Percentiles rank a stretch among this genome's conserved stretches.
phyloP scores from a whole-genome alignment of 2,113 vertebrate species.

The Dromaius novaehollandiae region DNA sequence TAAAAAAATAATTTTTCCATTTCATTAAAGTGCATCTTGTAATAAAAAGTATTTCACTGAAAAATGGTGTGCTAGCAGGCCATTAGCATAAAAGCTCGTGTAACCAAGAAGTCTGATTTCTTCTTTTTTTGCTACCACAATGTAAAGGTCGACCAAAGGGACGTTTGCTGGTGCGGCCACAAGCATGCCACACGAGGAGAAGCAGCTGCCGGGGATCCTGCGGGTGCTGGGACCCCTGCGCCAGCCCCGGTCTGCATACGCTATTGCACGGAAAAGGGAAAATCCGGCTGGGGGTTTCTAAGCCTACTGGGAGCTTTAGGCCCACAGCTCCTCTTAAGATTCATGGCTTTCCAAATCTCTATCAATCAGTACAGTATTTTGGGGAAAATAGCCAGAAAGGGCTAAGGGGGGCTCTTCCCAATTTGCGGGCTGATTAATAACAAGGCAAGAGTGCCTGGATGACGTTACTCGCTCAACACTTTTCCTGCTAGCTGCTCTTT shows the following conservation, averaged over 20 bases:
- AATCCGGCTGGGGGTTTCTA: neutral
- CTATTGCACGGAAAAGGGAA: neutral
- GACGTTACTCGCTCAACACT: neutral
- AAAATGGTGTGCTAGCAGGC: neutral
- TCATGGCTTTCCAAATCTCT: neutral
- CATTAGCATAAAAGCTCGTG: neutral
- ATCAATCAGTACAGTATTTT: neutral
- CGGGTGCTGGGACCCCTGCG: neutral
- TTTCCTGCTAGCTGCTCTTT: neutral
- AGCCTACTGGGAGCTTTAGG: neutral
- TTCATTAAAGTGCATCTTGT: neutral
- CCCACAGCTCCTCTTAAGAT: neutral
- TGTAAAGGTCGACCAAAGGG: neutral
- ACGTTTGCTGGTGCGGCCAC: neutral
- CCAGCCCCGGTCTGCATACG: neutral
- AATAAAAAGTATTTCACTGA: neutral
- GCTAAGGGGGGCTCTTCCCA: neutral
- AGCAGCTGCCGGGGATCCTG: neutral
- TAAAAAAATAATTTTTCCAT: neutral
- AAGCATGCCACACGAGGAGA: neutral
- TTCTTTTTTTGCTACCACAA: neutral
- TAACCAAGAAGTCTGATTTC: neutral
- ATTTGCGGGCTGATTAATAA: neutral
- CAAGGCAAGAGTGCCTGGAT: rapidly evolving
- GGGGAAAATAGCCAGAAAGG: too few relatives aligned